These are phyloP conservation scores for Rafetus swinhoei DNA, from an alignment of 2,113 vertebrate genomes.

Conservation along the genomic window DNA sequence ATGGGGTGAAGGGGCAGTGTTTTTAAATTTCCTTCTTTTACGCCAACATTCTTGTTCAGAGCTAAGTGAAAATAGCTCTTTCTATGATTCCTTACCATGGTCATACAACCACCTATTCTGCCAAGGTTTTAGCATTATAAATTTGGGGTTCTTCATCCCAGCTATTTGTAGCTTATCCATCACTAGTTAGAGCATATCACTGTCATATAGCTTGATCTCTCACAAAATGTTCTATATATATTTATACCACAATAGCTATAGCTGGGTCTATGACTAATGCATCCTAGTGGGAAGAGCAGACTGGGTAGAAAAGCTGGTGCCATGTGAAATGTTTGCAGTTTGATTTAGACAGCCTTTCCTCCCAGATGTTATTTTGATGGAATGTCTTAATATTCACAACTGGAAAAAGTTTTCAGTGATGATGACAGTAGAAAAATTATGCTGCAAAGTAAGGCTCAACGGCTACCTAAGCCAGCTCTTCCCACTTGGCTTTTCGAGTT, in stretches of 20 bases:
- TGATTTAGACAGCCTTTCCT: background rate
- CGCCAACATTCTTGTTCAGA: background rate
- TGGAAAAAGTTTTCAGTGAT: slow-evolving; percentile 2
- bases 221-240: accelerated
- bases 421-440: background rate
- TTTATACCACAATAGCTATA: accelerated
- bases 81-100: background rate
- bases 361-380: background rate
- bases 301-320: background rate
- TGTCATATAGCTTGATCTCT: background rate
- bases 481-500: slow-evolving; percentile 2
- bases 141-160: background rate
- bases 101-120: background rate
- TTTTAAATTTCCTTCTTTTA: background rate
- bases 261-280: background rate
- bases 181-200: background rate
- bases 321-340: background rate
- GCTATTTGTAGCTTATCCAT: background rate
- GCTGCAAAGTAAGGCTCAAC: background rate
- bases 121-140: background rate
- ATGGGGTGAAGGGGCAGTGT: background rate
- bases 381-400: background rate
- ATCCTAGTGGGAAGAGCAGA: background rate
- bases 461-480: background rate
- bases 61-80: background rate